phyloP scores from a whole-genome alignment of 2,797 vertebrate genomes.

The Rhinella marina region DNA sequence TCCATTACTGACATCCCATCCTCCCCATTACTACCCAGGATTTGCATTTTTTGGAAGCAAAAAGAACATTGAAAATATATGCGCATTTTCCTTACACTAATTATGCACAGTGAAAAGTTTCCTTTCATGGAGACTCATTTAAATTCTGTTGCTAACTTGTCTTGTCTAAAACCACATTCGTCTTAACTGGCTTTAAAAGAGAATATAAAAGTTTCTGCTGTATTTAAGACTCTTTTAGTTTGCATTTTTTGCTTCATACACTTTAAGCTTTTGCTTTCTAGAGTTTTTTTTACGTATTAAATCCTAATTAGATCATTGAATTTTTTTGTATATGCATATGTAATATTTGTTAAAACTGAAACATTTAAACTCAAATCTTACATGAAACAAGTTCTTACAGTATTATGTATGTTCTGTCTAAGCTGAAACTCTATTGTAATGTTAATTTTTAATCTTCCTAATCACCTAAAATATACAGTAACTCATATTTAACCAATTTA shows the following conservation, averaged over 20 bases:
- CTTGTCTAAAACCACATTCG: conserved; percentile 62
- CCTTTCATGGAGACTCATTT: conserved; percentile 71
- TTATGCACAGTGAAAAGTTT: conserved; percentile 72
- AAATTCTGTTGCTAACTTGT: conserved; percentile 69
- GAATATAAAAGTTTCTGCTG: conserved; percentile 47
- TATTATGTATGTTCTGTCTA: not conserved
- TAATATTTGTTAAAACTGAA: conserved; percentile 7
- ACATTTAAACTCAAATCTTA: not conserved
- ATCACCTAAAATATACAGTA: too few relatives aligned
- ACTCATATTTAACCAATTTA: too few relatives aligned
- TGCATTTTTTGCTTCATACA: conserved; percentile 18
- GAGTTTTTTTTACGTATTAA: not conserved
- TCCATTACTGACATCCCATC: conserved; percentile 53
- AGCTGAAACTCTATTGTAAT: not conserved
- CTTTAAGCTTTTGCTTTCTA: conserved; percentile 7
- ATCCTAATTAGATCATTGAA: not conserved
- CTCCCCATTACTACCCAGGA: conserved; percentile 61
- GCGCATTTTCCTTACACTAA: conserved; percentile 72
- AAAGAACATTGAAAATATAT: conserved; percentile 67
- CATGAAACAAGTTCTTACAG: not conserved
- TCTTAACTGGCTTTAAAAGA: conserved; percentile 59
- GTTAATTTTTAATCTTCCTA: not conserved
- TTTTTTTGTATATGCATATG: not conserved
- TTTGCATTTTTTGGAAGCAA: conserved; percentile 71
- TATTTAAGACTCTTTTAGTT: conserved; percentile 51